A percentile compares a stretch with the other conserved stretches of the same genome.
These are phyloP conservation scores for Sphaerophoria taeniata DNA, from an alignment of 2,888 invertebrate species.

Conservation along the genomic window DNA sequence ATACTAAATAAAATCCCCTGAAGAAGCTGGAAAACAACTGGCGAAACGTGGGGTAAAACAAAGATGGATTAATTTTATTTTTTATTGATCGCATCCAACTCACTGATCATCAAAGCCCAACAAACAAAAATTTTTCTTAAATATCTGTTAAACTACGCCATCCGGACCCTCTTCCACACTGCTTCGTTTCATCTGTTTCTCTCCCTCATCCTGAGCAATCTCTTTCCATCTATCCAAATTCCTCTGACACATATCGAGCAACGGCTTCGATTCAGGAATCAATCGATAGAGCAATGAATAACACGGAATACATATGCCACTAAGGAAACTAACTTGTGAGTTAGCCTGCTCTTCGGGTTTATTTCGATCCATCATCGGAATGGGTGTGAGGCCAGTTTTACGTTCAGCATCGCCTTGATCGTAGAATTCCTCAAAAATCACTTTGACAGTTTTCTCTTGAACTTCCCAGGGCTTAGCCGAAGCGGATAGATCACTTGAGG, in stretches of 20 bases:
- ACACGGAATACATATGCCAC: slow-evolving; percentile 92
- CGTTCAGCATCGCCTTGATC: slow-evolving; percentile 90
- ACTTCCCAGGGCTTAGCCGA: slow-evolving; percentile 93
- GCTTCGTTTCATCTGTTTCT: slow-evolving; percentile 59
- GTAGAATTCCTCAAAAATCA: slow-evolving; percentile 93
- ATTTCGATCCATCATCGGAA: slow-evolving; percentile 92
- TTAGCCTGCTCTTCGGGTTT: slow-evolving; percentile 89
- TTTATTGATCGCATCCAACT: too few relatives aligned
- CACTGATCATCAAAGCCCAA: too few relatives aligned
- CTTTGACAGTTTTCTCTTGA: slow-evolving; percentile 90
- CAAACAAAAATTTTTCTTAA: too few relatives aligned
- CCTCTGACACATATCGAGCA: slow-evolving; percentile 87
- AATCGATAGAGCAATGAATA: slow-evolving; percentile 87
- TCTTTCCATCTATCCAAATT: slow-evolving; percentile 86
- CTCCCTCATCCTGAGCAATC: slow-evolving; percentile 77
- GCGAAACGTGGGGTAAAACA: too few relatives aligned
- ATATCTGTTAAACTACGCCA: too few relatives aligned
- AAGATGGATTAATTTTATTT: too few relatives aligned
- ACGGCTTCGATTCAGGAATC: slow-evolving; percentile 88
- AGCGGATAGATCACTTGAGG: slow-evolving; percentile 92
- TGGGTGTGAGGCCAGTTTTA: slow-evolving; percentile 87
- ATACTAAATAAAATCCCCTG: too few relatives aligned
- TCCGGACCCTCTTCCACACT: background rate
- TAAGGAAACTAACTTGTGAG: slow-evolving; percentile 91
- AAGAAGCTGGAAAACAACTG: too few relatives aligned